Conservation (phyloP, 2,797 vertebrate species). For the Champsocephalus esox region DNA sequence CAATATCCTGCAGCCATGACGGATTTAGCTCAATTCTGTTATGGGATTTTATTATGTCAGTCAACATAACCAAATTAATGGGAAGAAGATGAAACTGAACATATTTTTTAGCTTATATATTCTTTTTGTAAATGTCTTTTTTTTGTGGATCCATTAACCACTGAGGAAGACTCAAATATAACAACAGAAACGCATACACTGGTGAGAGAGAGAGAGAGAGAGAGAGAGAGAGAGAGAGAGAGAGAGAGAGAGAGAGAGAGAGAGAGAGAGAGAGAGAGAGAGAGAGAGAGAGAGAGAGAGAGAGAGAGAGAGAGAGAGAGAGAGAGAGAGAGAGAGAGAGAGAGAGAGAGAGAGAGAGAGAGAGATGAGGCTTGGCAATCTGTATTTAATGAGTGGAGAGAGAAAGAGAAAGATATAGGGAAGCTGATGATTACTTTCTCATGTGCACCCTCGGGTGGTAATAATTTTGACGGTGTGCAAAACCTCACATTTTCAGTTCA, state of each 20-base stretch:
- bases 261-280: too few species aligned
- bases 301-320: too few species aligned
- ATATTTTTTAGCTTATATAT: too few species aligned
- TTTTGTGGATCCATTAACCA: too few species aligned
- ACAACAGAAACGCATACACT: too few species aligned
- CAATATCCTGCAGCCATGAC: slow-evolving; percentile 29
- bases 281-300: too few species aligned
- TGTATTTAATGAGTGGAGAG: not conserved
- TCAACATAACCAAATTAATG: slow-evolving; percentile 19
- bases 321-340: too few species aligned
- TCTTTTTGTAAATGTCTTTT: too few species aligned
- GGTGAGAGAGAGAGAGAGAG: not conserved
- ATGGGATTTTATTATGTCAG: slow-evolving; percentile 15
- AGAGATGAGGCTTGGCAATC: not conserved
- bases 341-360: too few species aligned
- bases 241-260: too few species aligned
- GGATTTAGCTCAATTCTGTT: slow-evolving; percentile 10
- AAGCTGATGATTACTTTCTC: not conserved
- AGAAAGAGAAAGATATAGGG: not conserved
- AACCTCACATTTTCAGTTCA: not conserved
- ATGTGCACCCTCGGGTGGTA: slow-evolving; percentile 18
- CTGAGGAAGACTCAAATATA: too few species aligned
- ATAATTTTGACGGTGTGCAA: not conserved
- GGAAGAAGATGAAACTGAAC: not conserved
- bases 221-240: too few species aligned